Evolutionary conservation across 2,113 vertebrate species (phyloP).

Genomic region (Callipepla squamata): DNA sequence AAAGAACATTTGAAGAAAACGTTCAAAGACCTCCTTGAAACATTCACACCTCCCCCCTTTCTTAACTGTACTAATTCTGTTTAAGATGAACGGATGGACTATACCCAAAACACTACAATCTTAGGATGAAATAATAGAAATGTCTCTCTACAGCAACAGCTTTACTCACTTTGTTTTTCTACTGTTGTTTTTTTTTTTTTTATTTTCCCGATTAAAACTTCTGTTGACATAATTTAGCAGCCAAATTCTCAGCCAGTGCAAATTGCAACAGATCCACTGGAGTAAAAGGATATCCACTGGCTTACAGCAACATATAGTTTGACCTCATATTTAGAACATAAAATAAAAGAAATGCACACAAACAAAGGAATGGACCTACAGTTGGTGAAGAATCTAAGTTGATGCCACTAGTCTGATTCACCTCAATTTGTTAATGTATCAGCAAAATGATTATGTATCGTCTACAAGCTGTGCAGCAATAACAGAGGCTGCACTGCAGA

Average conservation of each 20-base stretch:
- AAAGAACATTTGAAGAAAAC: conserved; percentile 89
- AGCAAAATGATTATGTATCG: background rate
- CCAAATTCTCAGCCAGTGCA: conserved; percentile 44
- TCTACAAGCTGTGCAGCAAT: background rate
- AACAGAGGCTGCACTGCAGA: background rate
- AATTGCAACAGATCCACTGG: conserved; percentile 43
- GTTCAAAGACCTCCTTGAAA: conserved; percentile 84
- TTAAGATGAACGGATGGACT: conserved; percentile 66
- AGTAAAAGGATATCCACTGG: background rate
- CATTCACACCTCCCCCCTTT: conserved; percentile 53
- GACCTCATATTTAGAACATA: background rate
- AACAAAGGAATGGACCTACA: background rate
- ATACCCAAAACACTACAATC: conserved; percentile 58
- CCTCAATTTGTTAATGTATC: background rate
- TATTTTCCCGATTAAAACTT: conserved; percentile 66
- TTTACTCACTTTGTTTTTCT: conserved; percentile 56
- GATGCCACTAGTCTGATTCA: background rate
- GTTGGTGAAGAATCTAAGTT: background rate
- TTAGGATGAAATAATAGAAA: conserved; percentile 57
- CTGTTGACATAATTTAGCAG: conserved; percentile 49
- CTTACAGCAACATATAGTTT: background rate
- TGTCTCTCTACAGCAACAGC: conserved; percentile 53
- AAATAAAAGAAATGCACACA: conserved; percentile 29
- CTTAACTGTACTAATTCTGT: conserved; percentile 64
- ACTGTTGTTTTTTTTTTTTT: background rate